Percentiles rank a stretch among this genome's conserved stretches.
These are phyloP conservation scores for Drosophila dunni DNA, from an alignment of 1,140 invertebrate genomes.

Conservation along the genomic window DNA sequence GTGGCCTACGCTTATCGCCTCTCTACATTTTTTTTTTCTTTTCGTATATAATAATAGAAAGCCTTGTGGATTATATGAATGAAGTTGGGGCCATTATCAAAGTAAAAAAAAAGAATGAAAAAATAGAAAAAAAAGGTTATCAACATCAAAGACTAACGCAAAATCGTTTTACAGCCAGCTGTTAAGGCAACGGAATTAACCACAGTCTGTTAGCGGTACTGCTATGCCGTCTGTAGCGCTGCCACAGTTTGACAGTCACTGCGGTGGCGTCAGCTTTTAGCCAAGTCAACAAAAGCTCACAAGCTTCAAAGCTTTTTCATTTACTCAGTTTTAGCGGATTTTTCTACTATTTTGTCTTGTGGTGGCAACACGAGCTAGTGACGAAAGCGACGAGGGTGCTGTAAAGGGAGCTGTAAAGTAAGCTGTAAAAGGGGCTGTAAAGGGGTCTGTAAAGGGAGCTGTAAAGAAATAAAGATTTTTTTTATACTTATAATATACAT, in stretches of 20 bases:
- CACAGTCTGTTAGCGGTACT: slow-evolving; percentile 28
- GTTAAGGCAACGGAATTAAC: slow-evolving; percentile 41
- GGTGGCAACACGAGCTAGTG: too few species aligned
- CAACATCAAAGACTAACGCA: slow-evolving; percentile 13
- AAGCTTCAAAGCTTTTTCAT: slow-evolving; percentile 17
- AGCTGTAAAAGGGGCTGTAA: too few species aligned
- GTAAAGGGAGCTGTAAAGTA: too few species aligned
- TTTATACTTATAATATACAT: too few species aligned
- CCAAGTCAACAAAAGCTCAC: slow-evolving; percentile 53
- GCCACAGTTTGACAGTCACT: slow-evolving; percentile 33
- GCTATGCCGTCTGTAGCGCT: background rate
- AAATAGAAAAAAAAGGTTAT: slow-evolving; percentile 23
- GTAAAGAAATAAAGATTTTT: too few species aligned
- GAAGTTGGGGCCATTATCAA: slow-evolving; percentile 25
- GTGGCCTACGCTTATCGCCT: slow-evolving; percentile 26
- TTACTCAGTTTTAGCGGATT: too few species aligned
- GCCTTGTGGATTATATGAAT: slow-evolving; percentile 25
- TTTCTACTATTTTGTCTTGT: too few species aligned
- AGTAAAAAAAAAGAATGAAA: background rate
- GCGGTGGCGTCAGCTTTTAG: slow-evolving; percentile 58
- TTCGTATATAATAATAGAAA: slow-evolving; percentile 3
- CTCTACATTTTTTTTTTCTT: background rate
- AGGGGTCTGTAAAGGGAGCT: too few species aligned
- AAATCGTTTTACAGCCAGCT: slow-evolving; percentile 18
- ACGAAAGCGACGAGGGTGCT: too few species aligned